Evolutionary conservation across 2,888 invertebrate species (phyloP).

Genomic region (Drosophila multiciliata): DNA sequence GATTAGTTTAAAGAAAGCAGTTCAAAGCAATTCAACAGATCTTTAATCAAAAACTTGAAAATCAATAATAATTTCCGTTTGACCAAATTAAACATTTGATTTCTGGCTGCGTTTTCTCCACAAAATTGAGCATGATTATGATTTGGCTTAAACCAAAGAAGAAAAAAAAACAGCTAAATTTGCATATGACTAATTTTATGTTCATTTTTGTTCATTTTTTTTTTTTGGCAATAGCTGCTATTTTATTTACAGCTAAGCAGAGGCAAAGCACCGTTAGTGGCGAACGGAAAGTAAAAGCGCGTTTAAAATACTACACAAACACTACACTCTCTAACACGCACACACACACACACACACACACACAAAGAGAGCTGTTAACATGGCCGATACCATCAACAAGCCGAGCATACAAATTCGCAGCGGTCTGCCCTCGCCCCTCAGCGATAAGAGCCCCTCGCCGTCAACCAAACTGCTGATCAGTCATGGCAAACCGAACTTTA

Average conservation of each 20-base stretch:
- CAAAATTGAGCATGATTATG: slow-evolving; percentile 46
- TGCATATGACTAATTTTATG: slow-evolving; percentile 49
- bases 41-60: slow-evolving; percentile 12
- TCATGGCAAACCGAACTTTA: slow-evolving; percentile 85
- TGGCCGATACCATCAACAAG: slow-evolving; percentile 83
- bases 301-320: slow-evolving; percentile 22
- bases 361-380: slow-evolving; percentile 39
- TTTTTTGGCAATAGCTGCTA: slow-evolving; percentile 21
- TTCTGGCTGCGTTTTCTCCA: slow-evolving; percentile 44
- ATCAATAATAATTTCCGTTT: slow-evolving; percentile 16
- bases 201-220: slow-evolving; percentile 15
- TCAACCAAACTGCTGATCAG: slow-evolving; percentile 83
- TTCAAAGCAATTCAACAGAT: slow-evolving; percentile 35
- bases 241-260: slow-evolving; percentile 53
- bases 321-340: slow-evolving; percentile 11
- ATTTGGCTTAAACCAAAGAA: slow-evolving; percentile 14
- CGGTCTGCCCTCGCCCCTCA: slow-evolving; percentile 66
- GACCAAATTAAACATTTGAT: slow-evolving; percentile 24
- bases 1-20: slow-evolving; percentile 48
- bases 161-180: slow-evolving; percentile 23
- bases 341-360: slow-evolving; percentile 4
- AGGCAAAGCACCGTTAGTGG: slow-evolving; percentile 58
- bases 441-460: slow-evolving; percentile 82
- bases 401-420: slow-evolving; percentile 82
- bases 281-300: slow-evolving; percentile 72